Base-by-base conservation (phyloP, 2,113 vertebrate species). In the Myotis lucifugus region DNA sequence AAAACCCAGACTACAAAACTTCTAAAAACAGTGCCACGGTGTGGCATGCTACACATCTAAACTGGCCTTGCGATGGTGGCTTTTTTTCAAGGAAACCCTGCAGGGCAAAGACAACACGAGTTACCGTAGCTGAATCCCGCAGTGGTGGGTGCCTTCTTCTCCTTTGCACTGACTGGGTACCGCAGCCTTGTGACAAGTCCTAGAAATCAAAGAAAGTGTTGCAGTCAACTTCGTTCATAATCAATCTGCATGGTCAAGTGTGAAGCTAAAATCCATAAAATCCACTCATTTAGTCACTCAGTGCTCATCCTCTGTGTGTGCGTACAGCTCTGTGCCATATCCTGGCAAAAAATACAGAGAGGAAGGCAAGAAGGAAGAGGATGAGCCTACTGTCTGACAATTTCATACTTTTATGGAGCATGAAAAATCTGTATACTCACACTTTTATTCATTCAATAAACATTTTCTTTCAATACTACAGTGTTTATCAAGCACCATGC, bases 61-160 rank as follows among this genome's bases (percentile, higher is more conserved):
- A 74, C 5, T 25, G 17, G 19, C 85, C 42, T 73, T 17, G 54
- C 7, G 70, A 64, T 29, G 42, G 50, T 4, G 32, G 48, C 52
- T 82, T 85, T 23, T 83, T 90, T 64, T 67, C 23, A 48, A 82
- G 67, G 37, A 72, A 91, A 61, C 34, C 0, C 40, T 8, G 37
- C 73, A 66, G 29, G 3, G 23, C 27, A 83, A 46, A 2, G 9
- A 12, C 23, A 50, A 59, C 61, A 25, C 10, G 18, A n/a, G 77
- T 98, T 98, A 99, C 99, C 99, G 14, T 99, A 99, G 98, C 99
- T 99, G 98, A 99, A 99, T 42, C 99, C 99, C 29, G 99, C 99
- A 0, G 99, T 99, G n/a, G 99, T 98, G 0, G 99, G 99, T 23
- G 98, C 99, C 0, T 97, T 98, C 6, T 93, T 99, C 89, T 97